phyloP scores from a whole-genome alignment of 2,888 invertebrate species.

The Sepioteuthis lessoniana region DNA sequence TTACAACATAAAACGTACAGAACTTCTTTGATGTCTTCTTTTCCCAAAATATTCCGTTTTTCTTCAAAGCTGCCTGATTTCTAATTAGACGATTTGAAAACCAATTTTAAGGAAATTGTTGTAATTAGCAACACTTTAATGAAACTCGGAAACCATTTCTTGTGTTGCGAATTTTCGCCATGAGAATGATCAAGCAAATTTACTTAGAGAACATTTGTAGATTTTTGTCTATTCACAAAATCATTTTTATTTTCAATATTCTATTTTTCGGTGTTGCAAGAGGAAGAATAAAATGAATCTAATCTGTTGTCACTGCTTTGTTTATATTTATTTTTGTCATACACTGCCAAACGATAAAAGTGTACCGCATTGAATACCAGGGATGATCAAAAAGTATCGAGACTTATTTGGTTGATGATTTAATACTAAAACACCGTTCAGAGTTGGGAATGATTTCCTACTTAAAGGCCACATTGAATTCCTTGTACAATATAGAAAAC shows the following conservation, averaged over 20 bases:
- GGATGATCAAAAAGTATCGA: too few species aligned
- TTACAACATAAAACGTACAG: background rate
- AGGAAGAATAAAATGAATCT: too few species aligned
- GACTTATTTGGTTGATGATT: too few species aligned
- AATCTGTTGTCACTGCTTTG: too few species aligned
- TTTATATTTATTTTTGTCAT: background rate
- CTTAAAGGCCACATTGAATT: too few species aligned
- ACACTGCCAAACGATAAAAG: too few species aligned
- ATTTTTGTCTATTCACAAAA: background rate
- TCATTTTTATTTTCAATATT: background rate
- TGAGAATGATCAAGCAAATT: background rate
- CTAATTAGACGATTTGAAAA: background rate
- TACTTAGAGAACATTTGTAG: background rate
- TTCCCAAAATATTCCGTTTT: background rate
- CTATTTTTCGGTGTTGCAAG: too few species aligned
- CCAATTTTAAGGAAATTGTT: background rate
- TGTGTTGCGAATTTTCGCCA: background rate
- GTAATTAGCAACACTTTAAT: background rate
- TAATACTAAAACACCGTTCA: too few species aligned
- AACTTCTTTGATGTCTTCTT: background rate
- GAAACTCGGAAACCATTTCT: background rate
- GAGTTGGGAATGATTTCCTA: too few species aligned
- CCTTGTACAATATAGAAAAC: too few species aligned
- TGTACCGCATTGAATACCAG: too few species aligned
- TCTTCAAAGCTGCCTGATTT: background rate